Base-by-base conservation (phyloP, 2,888 invertebrate species). In the Pomacea canaliculata region DNA sequence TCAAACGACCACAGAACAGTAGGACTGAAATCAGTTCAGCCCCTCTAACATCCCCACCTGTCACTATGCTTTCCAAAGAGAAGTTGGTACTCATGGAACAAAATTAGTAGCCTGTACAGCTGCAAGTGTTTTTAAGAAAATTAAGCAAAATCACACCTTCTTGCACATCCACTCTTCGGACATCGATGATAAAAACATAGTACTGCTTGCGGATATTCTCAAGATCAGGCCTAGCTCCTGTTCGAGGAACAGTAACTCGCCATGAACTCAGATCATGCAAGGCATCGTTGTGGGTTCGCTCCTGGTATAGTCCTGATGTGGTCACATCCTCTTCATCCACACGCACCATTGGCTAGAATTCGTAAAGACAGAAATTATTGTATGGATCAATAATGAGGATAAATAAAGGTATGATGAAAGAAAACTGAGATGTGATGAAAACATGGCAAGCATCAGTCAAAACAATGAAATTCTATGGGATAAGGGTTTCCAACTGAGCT, bases 201-300 rank as follows among this genome's bases (percentile, higher is more conserved):
- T 85, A 88, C 66, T 84, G 84, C 83, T 91, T 92, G 78, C 89
- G 89, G 23, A 86, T 87, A 71, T 90, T 88, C 23, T 80, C 80
- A 10, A 77, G 80, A 60, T 80, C 80, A 49, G 80, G 80, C 9
- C 80, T 67, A 4, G 77, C 80, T 60, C 80, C 80, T 8, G 77
- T 78, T 19, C 76, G 72, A 59, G 80, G 80, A 67, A 80, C 78
- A 46, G 80, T 80, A n/a, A 80, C 78, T 23, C 80, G 48, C 80
- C 80, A 80, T 18, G 80, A 76, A 80, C 93, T 94, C 76, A 95
- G 90, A 88, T 95, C 94, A 78, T 94, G 91, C 65, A 88, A 81
- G 7, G 90, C 87, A n/a, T 79, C 71, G 37, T 80, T 83, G 18
- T 80, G 79, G n/a, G 72, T 69, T 2, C 70, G 70, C 18, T 73